Percentiles rank a stretch among this genome's conserved stretches.
Evolutionary conservation across 1,140 invertebrate species (phyloP).

Genomic region (Lasioglossum albipes): DNA sequence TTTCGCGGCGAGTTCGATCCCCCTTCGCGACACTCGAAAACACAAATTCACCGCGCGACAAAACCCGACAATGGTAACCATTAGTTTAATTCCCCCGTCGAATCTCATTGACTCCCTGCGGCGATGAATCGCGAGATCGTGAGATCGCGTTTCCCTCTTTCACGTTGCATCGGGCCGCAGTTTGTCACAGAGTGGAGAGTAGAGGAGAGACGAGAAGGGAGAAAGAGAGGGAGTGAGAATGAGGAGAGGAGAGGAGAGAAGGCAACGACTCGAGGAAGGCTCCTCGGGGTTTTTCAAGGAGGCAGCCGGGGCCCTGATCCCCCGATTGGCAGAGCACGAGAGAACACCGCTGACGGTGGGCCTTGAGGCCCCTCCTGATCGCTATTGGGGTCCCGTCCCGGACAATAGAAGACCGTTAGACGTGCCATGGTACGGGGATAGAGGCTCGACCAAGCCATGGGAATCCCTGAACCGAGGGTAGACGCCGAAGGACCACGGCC

Average conservation of each 20-base stretch:
- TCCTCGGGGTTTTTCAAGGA: conserved; percentile 8
- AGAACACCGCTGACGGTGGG: conserved; percentile 7
- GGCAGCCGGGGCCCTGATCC: not conserved
- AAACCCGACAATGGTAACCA: conserved; percentile 21
- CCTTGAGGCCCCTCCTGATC: conserved; percentile 34
- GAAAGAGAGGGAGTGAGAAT: not conserved
- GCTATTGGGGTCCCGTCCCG: conserved; percentile 38
- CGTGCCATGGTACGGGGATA: conserved; percentile 39
- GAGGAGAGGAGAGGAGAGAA: not conserved
- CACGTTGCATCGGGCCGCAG: not conserved
- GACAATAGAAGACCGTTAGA: conserved; percentile 63
- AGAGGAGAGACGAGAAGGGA: not conserved
- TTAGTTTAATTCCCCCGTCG: conserved; percentile 35
- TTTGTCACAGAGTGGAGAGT: conserved; percentile 23
- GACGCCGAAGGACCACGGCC: conserved; percentile 40
- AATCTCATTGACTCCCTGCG: conserved; percentile 4
- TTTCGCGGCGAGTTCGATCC: not conserved
- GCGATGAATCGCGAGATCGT: conserved; percentile 44
- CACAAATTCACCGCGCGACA: not conserved
- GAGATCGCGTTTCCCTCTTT: conserved; percentile 47
- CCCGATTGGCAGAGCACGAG: conserved; percentile 24
- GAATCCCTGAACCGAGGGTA: conserved; percentile 56
- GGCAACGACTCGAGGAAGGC: not conserved
- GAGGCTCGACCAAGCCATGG: conserved; percentile 47
- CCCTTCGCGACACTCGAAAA: conserved; percentile 1